Conservation (phyloP, 2,113 vertebrate species). For the Ammodytes marinus region DNA sequence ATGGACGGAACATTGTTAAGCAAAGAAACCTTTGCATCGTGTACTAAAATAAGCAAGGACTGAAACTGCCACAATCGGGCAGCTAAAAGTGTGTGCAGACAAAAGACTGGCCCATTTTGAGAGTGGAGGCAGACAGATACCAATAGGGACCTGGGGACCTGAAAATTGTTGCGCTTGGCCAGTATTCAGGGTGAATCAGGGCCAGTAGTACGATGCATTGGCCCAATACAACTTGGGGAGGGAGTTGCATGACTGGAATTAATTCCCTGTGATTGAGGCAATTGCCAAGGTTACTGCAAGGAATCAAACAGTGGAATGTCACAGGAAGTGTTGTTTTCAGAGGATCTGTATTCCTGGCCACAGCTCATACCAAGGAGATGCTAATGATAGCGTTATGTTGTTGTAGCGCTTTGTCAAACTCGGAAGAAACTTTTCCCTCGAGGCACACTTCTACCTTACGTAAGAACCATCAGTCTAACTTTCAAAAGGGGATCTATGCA, state of each 20-base stretch:
- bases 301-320: slow-evolving; percentile 81
- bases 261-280: slow-evolving; percentile 82
- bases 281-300: slow-evolving; percentile 85
- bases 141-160: slow-evolving; percentile 72
- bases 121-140: slow-evolving; percentile 75
- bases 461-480: slow-evolving; percentile 44
- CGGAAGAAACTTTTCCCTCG: slow-evolving; percentile 35
- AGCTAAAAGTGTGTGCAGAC: slow-evolving; percentile 54
- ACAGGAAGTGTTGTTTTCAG: slow-evolving; percentile 77
- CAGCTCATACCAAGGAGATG: slow-evolving; percentile 71
- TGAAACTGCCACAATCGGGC: slow-evolving; percentile 46
- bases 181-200: slow-evolving; percentile 80
- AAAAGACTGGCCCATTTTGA: slow-evolving; percentile 70
- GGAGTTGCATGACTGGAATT: slow-evolving; percentile 84
- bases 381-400: slow-evolving; percentile 70
- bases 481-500: slow-evolving; percentile 50
- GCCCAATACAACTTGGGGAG: slow-evolving; percentile 62
- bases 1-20: neutral
- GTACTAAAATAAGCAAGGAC: slow-evolving; percentile 32
- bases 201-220: slow-evolving; percentile 72
- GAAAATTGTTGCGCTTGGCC: slow-evolving; percentile 79
- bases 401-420: slow-evolving; percentile 57
- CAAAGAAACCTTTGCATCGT: slow-evolving; percentile 26
- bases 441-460: slow-evolving; percentile 46
- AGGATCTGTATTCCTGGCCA: slow-evolving; percentile 73